phyloP scores from a whole-genome alignment of 2,113 vertebrate genomes.

The Pedionomus torquatus region DNA sequence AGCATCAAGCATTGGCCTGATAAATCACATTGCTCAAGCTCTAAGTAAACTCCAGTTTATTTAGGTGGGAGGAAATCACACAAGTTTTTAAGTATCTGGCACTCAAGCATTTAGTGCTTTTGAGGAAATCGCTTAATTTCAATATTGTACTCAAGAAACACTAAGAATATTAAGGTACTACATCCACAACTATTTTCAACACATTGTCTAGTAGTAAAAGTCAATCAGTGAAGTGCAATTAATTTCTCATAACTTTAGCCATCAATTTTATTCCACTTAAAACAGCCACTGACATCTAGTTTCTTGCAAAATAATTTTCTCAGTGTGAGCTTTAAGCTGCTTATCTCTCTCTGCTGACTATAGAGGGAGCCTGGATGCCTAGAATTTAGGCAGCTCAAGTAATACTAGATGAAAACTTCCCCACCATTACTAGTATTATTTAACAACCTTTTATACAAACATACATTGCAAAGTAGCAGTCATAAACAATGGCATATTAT shows the following conservation, averaged over 20 bases:
- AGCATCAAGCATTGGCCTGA: not conserved
- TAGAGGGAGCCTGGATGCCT: slow-evolving; percentile 57
- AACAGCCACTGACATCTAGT: not conserved
- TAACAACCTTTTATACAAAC: not conserved
- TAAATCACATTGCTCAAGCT: not conserved
- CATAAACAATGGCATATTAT: not conserved
- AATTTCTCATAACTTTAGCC: not conserved
- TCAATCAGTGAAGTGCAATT: not conserved
- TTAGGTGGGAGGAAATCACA: not conserved
- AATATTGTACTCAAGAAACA: not conserved
- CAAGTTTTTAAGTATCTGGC: not conserved
- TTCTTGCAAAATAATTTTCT: not conserved
- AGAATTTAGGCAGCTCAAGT: not conserved
- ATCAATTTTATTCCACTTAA: not conserved
- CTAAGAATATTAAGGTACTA: not conserved
- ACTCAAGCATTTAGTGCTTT: not conserved
- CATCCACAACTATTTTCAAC: not conserved
- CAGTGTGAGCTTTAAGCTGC: not conserved
- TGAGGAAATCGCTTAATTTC: not conserved
- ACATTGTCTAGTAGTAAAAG: not conserved
- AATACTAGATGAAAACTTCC: not conserved
- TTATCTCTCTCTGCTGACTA: slow-evolving; percentile 24
- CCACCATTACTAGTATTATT: not conserved
- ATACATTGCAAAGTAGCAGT: not conserved
- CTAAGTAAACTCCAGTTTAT: not conserved